phyloP scores from a whole-genome alignment of 2,797 vertebrate genomes.

The Todus mexicanus region DNA sequence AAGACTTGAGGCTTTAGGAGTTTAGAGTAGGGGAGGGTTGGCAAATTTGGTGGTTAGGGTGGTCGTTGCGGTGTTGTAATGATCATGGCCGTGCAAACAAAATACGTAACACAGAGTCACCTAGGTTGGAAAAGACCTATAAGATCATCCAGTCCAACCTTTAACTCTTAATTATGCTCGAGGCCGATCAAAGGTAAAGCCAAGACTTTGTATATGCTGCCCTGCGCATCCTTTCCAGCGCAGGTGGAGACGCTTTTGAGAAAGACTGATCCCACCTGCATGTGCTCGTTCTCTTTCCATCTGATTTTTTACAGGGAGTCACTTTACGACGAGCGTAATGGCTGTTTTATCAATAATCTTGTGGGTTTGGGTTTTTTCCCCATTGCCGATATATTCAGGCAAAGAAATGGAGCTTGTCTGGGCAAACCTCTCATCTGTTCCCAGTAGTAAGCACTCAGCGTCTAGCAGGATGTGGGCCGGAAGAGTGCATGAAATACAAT shows the following conservation, averaged over 20 bases:
- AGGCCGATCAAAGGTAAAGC: not conserved
- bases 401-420: not conserved
- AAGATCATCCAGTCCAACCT: too few relatives aligned
- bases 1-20: not conserved
- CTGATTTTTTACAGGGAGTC: not conserved
- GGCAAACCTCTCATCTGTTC: not conserved
- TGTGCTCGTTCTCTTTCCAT: accelerated
- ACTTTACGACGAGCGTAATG: not conserved
- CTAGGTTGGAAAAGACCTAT: too few relatives aligned
- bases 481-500: slow-evolving; percentile 41
- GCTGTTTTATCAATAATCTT: not conserved
- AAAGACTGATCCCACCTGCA: accelerated
- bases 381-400: not conserved
- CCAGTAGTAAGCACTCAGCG: not conserved
- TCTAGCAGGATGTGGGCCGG: slow-evolving; percentile 38
- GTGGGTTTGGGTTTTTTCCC: not conserved
- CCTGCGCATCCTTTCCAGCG: not conserved
- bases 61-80: not conserved
- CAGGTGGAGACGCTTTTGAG: not conserved
- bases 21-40: not conserved
- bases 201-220: accelerated
- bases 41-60: not conserved
- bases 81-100: not conserved
- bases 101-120: not conserved
- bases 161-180: too few relatives aligned